Evolutionary conservation across 2,797 vertebrate genomes (phyloP), one percentile per base, ranked within the genome.

Genomic region (Periparus ater): DNA sequence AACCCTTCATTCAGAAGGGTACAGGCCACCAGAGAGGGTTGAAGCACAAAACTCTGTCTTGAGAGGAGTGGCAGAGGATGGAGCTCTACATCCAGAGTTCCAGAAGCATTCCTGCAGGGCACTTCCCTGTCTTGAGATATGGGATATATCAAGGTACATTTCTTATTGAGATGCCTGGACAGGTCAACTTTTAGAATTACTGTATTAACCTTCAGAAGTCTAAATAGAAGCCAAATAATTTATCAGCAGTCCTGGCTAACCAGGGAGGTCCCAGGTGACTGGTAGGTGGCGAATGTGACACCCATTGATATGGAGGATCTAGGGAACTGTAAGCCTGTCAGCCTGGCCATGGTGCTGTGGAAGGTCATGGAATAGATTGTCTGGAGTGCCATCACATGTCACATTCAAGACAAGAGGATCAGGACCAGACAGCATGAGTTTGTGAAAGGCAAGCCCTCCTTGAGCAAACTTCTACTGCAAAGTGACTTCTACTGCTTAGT

Each of bases 21-120:
- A 50, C 30, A 83, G 47, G 48, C 14, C 38, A 72, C n/a, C 19
- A 58, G 58, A 83, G 50, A 42, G 47, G 21, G 25, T 7, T 70
- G 7, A 14, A 68, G 50, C n/a, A 55, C 14, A 54, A 40, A 44
- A 3, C 4, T 76, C 32, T 1, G 0, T 48, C 38, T 40, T 6
- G 2, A 68, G 12, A 4, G 1, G 19, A 48, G 47, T 30, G 75
- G 34, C 45, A 81, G 72, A 63, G 25, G 19, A 44, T 32, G 12
- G 26, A 51, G 19, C 20, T 32, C 32, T 55, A 36, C 10, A 38
- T 38, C 38, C 38, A 38, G 38, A 45, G 27, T 20, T 81, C 30
- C 50, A 67, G 30, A 77, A 36, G 7, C 17, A 60, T 3, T 16
- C 40, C 17, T 66, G n/a, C 10, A 74, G 48, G 30, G 13, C 3